Base-by-base conservation (phyloP, 2,113 vertebrate genomes). In the Catharus minimus region DNA sequence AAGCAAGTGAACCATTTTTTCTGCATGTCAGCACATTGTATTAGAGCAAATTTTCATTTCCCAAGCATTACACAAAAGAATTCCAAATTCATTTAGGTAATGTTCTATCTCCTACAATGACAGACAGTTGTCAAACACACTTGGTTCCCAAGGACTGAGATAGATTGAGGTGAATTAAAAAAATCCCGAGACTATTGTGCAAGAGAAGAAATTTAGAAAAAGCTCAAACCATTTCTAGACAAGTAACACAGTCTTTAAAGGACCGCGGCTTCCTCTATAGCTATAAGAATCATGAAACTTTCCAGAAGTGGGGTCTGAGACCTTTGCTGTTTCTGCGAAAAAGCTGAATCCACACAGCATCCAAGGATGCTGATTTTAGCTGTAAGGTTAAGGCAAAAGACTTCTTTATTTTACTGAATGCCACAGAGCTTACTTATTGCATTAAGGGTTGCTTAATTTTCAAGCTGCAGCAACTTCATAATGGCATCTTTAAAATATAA, bases 151-250 rank as follows among this genome's bases (percentile, higher is more conserved):
- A 77, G 23, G 36, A 62, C 15, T 46, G 46, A 73, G 69, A 69
- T 8, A 43, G 33, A 66, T 19, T 30, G 30, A 88, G 7, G 5
- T 64, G 47, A 82, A 49, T 15, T 61, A 62, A 23, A 7, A 47
- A 32, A 7, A 1, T 0, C 4, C 0, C 3, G 15, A 26, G 30
- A 43, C 11, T 4, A 26, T 24, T 30, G 15, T 36, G 26, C 33
- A 66, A 26, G 20, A 83, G 26, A 47, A 82, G 7, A 88, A 41
- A 53, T 83, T 55, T 44, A 36, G 27, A 41, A 80, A 74, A 88
- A 74, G 7, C 18, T 55, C 52, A 77, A 24, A 64, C 21, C 10
- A 23, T 71, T 80, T 83, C 43, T 62, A 74, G 27, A 43, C 33
- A 82, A 50, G 10, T 55, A 73, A 55, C 11, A 30, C 4, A 55